Conservation (phyloP, 2,888 invertebrate genomes). For the Drosophila flavopinicola region DNA sequence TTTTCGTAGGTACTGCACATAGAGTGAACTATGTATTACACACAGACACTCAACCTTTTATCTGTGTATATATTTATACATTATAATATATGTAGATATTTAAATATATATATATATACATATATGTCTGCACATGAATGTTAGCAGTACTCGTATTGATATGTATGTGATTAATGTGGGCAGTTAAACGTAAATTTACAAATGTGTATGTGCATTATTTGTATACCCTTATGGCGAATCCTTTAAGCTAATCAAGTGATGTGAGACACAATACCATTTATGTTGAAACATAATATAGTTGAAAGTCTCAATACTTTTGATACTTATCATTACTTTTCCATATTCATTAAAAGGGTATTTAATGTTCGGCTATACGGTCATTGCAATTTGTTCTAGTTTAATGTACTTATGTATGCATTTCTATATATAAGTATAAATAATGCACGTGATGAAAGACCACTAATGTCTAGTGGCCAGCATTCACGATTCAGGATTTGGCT, state of each 20-base stretch:
- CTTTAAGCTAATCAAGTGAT: no score
- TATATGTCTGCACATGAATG: constrained; percentile 1
- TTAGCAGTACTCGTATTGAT: neutral
- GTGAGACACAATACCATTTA: no score
- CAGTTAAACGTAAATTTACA: neutral
- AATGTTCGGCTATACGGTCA: neutral
- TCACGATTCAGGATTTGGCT: constrained; percentile 12
- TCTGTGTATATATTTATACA: neutral
- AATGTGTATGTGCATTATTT: no score
- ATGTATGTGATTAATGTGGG: constrained; percentile 1
- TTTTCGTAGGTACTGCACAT: constrained; percentile 26
- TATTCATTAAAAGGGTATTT: neutral
- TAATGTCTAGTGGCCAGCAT: constrained; percentile 20
- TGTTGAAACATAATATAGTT: no score
- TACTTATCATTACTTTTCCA: neutral
- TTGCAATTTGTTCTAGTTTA: constrained; percentile 8
- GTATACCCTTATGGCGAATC: no score
- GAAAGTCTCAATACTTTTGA: neutral
- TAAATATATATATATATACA: constrained; percentile 3
- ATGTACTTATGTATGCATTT: constrained; percentile 16
- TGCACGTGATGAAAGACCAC: constrained; percentile 9
- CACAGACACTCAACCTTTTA: constrained; percentile 13
- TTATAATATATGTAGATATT: neutral
- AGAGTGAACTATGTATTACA: constrained; percentile 24
- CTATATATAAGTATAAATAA: constrained; percentile 16